Evolutionary conservation across 2,888 invertebrate genomes (phyloP).

Genomic region (Conomelus anceps): DNA sequence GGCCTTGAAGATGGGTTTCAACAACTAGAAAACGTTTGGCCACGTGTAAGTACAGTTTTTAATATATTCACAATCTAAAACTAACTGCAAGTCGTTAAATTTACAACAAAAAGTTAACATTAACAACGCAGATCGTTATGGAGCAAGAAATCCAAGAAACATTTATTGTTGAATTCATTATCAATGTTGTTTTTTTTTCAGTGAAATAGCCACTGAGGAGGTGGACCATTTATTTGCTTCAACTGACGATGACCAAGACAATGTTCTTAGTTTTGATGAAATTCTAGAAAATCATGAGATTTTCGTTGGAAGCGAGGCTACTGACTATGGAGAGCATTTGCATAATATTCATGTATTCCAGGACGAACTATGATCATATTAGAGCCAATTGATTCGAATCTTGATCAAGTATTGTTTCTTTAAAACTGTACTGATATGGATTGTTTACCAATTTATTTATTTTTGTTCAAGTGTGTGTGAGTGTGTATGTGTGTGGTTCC

Average conservation of each 20-base stretch:
- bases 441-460: background rate
- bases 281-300: slow-evolving; percentile 75
- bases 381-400: background rate
- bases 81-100: too few species aligned
- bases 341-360: slow-evolving; percentile 69
- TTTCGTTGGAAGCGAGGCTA: slow-evolving; percentile 90
- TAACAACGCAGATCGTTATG: too few species aligned
- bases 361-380: slow-evolving; percentile 63
- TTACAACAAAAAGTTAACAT: too few species aligned
- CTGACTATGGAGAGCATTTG: slow-evolving; percentile 79
- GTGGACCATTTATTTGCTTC: slow-evolving; percentile 81
- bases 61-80: too few species aligned
- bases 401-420: background rate
- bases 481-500: background rate
- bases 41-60: too few species aligned
- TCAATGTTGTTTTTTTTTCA: slow-evolving; percentile 40
- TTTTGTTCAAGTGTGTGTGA: background rate
- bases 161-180: background rate
- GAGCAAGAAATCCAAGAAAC: background rate
- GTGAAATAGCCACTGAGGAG: slow-evolving; percentile 83
- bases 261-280: slow-evolving; percentile 69
- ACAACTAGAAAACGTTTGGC: too few species aligned
- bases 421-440: background rate
- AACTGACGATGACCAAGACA: slow-evolving; percentile 80
- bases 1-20: too few species aligned